Conservation (phyloP, 1,140 invertebrate genomes). For the Pemphigus obesinymphae region DNA sequence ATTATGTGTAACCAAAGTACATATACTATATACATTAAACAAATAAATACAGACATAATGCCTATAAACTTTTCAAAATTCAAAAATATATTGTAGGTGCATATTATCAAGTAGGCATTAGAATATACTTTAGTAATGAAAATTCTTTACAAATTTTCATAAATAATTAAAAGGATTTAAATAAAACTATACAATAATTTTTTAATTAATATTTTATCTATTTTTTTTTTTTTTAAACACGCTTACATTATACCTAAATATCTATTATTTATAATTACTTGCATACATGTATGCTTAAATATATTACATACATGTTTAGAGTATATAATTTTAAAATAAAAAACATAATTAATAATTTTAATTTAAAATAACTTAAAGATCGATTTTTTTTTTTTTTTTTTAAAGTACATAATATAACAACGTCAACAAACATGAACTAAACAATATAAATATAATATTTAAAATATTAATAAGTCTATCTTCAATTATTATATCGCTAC, state of each 20-base stretch:
- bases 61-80: no score
- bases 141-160: no score
- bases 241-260: conserved; percentile 15
- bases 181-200: no score
- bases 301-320: background rate
- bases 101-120: no score
- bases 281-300: no score
- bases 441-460: conserved; percentile 41
- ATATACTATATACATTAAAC: no score
- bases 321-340: conserved; percentile 26
- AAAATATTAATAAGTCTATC: conserved; percentile 38
- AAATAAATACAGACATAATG: no score
- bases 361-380: conserved; percentile 23
- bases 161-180: no score
- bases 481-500: conserved; percentile 29
- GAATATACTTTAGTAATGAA: no score
- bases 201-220: conserved; percentile 18
- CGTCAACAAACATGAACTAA: conserved; percentile 36
- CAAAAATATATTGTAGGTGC: no score
- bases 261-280: conserved; percentile 8
- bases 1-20: no score
- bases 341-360: conserved; percentile 3
- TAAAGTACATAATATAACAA: conserved; percentile 31
- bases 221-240: conserved; percentile 3
- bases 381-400: no score